Evolutionary conservation across 1,140 invertebrate species (phyloP).

Genomic region (Aphis gossypii): DNA sequence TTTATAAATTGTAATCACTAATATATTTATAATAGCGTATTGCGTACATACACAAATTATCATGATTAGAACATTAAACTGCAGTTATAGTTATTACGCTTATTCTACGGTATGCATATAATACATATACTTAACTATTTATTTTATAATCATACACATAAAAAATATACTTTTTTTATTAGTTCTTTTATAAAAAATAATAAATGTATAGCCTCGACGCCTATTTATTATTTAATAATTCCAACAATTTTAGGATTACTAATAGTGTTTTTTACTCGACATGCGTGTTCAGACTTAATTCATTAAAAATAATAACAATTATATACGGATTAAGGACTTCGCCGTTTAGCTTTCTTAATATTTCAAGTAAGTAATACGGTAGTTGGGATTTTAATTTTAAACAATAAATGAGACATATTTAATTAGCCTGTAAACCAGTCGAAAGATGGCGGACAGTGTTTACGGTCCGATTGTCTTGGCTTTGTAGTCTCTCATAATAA

Average conservation of each 20-base stretch:
- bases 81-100: neutral
- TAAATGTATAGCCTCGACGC: neutral
- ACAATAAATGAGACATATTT: neutral
- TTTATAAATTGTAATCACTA: neutral
- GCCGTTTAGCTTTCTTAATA: neutral
- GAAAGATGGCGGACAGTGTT: constrained; percentile 46
- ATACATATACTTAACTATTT: neutral
- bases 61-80: neutral
- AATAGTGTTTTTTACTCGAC: neutral
- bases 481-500: constrained; percentile 57
- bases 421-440: constrained; percentile 48
- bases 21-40: neutral
- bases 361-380: neutral
- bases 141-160: too few species aligned
- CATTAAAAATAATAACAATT: neutral
- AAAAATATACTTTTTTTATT: too few species aligned
- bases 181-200: too few species aligned
- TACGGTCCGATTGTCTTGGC: constrained; percentile 52
- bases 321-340: neutral
- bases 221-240: neutral
- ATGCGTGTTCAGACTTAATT: neutral
- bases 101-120: neutral
- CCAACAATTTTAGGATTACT: neutral
- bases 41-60: neutral
- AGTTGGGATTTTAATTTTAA: neutral